phyloP scores from a whole-genome alignment of 2,113 vertebrate species.

The Hyaena hyaena region DNA sequence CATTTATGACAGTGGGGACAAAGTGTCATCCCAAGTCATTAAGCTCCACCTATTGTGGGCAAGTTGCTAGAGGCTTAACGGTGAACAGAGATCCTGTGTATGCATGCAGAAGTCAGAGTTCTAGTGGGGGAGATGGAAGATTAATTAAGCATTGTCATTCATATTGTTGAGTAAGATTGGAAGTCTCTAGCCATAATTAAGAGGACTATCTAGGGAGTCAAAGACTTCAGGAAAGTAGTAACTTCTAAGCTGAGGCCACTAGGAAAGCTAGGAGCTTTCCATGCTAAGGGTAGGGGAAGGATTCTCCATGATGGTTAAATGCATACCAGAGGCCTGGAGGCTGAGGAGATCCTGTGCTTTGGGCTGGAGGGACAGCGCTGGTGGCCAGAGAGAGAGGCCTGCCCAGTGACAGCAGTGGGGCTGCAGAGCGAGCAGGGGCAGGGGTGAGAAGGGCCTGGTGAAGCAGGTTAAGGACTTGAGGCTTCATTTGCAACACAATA shows the following conservation, averaged over 20 bases:
- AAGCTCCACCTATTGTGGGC: not conserved
- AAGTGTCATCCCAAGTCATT: not conserved
- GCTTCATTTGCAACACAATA: not conserved
- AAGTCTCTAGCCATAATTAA: not conserved
- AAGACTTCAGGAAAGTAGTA: not conserved
- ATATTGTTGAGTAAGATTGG: not conserved
- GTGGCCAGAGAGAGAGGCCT: not conserved
- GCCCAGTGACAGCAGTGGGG: not conserved
- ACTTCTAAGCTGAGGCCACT: not conserved
- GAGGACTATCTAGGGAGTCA: not conserved
- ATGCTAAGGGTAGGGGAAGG: not conserved
- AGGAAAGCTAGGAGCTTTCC: not conserved
- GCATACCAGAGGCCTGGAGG: not conserved
- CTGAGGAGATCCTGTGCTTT: not conserved
- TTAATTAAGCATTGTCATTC: not conserved
- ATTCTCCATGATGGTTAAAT: not conserved
- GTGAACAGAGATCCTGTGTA: not conserved
- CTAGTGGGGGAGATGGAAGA: not conserved
- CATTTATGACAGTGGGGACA: not conserved
- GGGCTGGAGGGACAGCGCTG: not conserved
- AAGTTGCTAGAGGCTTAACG: not conserved
- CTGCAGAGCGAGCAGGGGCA: accelerated
- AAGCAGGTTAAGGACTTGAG: not conserved
- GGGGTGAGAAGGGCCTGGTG: not conserved
- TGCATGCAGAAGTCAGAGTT: not conserved